Base-by-base conservation (phyloP, 1,140 invertebrate species). In the Meteorus sp. region DNA sequence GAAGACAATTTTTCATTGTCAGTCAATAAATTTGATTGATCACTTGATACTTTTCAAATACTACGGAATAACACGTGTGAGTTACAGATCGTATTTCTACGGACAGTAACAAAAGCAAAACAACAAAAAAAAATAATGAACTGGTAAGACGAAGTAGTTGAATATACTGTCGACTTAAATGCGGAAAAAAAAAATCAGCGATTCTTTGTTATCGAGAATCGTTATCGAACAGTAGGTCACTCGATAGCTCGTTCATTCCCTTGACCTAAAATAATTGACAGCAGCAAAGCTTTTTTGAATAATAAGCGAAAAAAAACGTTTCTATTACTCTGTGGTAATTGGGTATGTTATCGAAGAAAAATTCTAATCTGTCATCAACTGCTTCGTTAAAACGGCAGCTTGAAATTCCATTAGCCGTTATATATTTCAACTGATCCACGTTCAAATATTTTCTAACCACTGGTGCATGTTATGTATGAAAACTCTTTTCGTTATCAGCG, bases 211-310 rank as follows among this genome's bases (percentile, higher is more conserved):
- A 39, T 39, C 35, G 35, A 39, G 15, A 3, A 39, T 48, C 5
- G 22, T 48, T 48, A 48, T 51, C 41, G 29, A 33, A 29, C 22
- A 47, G 11, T 50, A 31, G 56, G 59, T 53, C 47, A 55, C 35
- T 37, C 58, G 44, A 57, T 41, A 48, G 45, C 47, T 56, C 60
- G 60, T 65, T 65, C 65, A 61, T 35, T n/a, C n/a, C 65, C 65
- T 69, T 69, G 65, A 69, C 64, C 65, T 57, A 41, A 62, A 69
- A 67, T 61, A 29, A 41, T 9, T 20, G 11, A 31, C 33, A n/a
- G n/a, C n/a, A n/a, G n/a, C n/a, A n/a, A n/a, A n/a, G n/a, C n/a
- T n/a, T n/a, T n/a, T n/a, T n/a, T n/a, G n/a, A n/a, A n/a, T n/a
- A n/a, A n/a, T n/a, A n/a, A n/a, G n/a, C n/a, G n/a, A n/a, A n/a